Percentiles rank a stretch among this genome's conserved stretches.
Conservation (phyloP, 1,140 invertebrate species). For the Hylyphantes graminicola region DNA sequence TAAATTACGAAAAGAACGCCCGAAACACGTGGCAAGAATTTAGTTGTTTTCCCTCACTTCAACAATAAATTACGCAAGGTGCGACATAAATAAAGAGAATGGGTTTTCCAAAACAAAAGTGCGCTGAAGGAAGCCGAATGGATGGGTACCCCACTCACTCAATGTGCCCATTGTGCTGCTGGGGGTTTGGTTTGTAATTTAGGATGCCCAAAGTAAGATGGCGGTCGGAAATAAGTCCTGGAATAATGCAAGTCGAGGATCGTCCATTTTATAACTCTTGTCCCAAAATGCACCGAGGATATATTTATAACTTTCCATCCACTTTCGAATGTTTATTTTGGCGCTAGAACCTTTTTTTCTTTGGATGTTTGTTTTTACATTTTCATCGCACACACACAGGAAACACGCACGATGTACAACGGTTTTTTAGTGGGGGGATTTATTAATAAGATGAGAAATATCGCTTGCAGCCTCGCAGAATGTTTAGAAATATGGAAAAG, state of each 20-base stretch:
- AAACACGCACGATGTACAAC: slow-evolving; percentile 11
- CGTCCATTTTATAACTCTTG: slow-evolving; percentile 24
- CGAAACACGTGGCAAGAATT: slow-evolving; percentile 29
- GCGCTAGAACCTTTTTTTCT: slow-evolving; percentile 8
- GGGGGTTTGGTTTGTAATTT: slow-evolving; percentile 34
- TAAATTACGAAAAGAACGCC: slow-evolving; percentile 9
- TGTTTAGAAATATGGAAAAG: slow-evolving; percentile 18
- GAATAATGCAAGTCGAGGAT: background rate
- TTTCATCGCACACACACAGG: background rate
- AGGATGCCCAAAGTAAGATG: background rate
- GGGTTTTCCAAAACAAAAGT: slow-evolving; percentile 33
- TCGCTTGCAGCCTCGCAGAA: background rate
- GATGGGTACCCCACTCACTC: background rate
- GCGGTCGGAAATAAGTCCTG: no score
- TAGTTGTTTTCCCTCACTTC: slow-evolving; percentile 33
- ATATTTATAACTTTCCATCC: slow-evolving; percentile 35
- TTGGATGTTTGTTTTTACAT: slow-evolving; percentile 14
- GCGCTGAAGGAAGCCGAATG: background rate
- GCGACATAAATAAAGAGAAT: slow-evolving; percentile 17
- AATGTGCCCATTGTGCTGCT: slow-evolving; percentile 24
- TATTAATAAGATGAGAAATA: slow-evolving; percentile 43
- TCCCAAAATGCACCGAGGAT: slow-evolving; percentile 30
- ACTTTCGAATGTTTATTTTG: slow-evolving; percentile 39
- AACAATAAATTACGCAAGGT: slow-evolving; percentile 15
- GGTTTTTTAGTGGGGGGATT: slow-evolving; percentile 23